A percentile compares a stretch with the other conserved stretches of the same genome.
Evolutionary conservation across 2,113 vertebrate genomes (phyloP).

Genomic region (Cervus canadensis): DNA sequence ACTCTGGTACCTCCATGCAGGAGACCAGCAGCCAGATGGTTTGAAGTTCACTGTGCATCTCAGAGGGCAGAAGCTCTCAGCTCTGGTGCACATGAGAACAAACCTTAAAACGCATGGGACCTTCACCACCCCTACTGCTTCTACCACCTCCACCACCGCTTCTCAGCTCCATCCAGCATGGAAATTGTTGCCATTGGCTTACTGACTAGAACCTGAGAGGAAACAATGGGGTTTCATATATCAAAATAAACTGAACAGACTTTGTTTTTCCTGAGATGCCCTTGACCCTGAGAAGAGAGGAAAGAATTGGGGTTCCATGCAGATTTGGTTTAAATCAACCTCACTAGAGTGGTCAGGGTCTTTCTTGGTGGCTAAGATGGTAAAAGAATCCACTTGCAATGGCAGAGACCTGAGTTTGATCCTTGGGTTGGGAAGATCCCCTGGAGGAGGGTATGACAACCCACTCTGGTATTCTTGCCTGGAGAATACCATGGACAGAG

Average conservation of each 20-base stretch:
- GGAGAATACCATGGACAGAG: not conserved
- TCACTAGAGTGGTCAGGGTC: not conserved
- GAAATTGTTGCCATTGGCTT: not conserved
- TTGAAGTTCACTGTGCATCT: not conserved
- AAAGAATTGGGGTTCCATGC: not conserved
- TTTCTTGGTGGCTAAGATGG: not conserved
- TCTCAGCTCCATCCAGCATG: accelerated
- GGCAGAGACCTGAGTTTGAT: not conserved
- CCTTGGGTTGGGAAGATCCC: not conserved
- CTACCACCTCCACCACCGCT: no score
- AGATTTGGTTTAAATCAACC: not conserved
- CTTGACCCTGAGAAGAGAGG: not conserved
- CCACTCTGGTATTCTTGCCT: not conserved
- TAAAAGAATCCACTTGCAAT: not conserved
- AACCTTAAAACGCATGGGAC: not conserved
- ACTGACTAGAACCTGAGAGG: not conserved
- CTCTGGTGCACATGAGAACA: not conserved
- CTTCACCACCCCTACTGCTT: not conserved
- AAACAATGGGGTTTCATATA: not conserved
- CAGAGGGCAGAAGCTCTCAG: not conserved
- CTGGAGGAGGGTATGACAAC: not conserved
- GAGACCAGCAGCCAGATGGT: not conserved
- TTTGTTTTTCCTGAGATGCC: not conserved
- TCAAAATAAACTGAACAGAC: not conserved
- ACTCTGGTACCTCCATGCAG: not conserved